Conservation (phyloP, 2,888 invertebrate genomes). For the Xestia ashworthii region DNA sequence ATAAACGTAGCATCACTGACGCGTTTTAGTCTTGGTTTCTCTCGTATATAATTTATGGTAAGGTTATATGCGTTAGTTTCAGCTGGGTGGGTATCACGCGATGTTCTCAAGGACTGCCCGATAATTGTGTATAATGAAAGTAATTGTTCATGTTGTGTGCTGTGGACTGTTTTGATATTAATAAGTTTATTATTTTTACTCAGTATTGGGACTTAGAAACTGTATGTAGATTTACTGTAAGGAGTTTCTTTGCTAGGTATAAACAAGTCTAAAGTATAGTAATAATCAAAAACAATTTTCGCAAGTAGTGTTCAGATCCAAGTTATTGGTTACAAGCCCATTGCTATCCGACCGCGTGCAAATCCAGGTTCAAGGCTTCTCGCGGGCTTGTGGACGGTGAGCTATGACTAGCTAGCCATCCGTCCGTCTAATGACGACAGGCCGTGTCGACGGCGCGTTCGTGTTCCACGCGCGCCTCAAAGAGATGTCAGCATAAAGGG, state of each 20-base stretch:
- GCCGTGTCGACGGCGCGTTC: too few relatives aligned
- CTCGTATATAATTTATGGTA: conserved; percentile 16
- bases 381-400: too few relatives aligned
- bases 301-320: not conserved
- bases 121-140: conserved; percentile 43
- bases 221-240: not conserved
- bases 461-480: too few relatives aligned
- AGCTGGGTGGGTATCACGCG: conserved; percentile 43
- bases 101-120: conserved; percentile 44
- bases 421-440: too few relatives aligned
- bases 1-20: not conserved
- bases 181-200: conserved; percentile 6
- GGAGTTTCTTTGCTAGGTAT: not conserved
- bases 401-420: too few relatives aligned
- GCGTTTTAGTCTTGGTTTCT: conserved; percentile 15
- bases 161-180: not conserved
- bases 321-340: too few relatives aligned
- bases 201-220: not conserved
- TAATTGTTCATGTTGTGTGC: conserved; percentile 33
- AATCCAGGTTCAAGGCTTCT: too few relatives aligned
- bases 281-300: not conserved
- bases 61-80: conserved; percentile 34
- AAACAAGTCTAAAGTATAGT: too few relatives aligned
- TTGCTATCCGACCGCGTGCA: too few relatives aligned
- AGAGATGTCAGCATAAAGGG: too few relatives aligned